Evolutionary conservation across 2,888 invertebrate genomes (phyloP).

Genomic region (Cryptus armator): DNA sequence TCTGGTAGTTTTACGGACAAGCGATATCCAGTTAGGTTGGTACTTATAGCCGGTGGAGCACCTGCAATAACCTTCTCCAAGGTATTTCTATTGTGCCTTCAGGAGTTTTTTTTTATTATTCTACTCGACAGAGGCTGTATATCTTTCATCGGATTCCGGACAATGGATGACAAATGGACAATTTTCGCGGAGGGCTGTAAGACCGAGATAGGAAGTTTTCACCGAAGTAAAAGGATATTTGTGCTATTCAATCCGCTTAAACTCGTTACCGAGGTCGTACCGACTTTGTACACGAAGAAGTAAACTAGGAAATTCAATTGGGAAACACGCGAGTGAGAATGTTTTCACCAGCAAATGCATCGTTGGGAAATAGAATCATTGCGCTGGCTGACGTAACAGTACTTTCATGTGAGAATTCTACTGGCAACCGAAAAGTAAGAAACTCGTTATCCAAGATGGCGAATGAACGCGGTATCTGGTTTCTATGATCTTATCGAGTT

Average conservation of each 20-base stretch:
- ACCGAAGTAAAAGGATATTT: background rate
- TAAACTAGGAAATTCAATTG: conserved; percentile 2
- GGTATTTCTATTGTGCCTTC: background rate
- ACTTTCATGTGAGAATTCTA: background rate
- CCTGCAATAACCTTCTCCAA: background rate
- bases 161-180: conserved; percentile 12
- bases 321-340: background rate
- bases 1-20: conserved; percentile 2
- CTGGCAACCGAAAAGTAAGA: background rate
- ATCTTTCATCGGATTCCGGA: background rate
- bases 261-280: background rate
- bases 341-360: background rate
- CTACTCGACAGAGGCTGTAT: background rate
- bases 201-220: conserved; percentile 27
- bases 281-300: background rate
- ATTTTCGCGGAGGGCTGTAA: background rate
- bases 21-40: conserved; percentile 2
- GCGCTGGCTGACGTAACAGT: background rate
- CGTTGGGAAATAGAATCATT: conserved; percentile 1
- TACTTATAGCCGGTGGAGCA: background rate
- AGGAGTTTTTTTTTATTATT: background rate
- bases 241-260: background rate
- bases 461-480: background rate
- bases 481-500: conserved; percentile 2
- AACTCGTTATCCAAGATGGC: background rate